Evolutionary conservation across 2,888 invertebrate genomes (phyloP).

Genomic region (Torymus aiolomorphi): DNA sequence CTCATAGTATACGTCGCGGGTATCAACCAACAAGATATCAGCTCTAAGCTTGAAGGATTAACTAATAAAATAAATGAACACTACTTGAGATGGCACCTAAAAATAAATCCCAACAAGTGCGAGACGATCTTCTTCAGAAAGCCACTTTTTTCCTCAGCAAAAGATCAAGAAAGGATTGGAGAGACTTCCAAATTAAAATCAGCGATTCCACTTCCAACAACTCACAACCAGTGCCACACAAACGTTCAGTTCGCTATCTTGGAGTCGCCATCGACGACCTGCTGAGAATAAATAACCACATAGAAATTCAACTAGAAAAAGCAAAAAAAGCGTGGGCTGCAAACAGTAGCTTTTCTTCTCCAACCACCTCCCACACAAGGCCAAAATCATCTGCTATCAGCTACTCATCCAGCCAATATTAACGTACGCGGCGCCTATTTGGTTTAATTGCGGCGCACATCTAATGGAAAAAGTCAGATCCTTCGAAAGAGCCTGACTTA

Average conservation of each 20-base stretch:
- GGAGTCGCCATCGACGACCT: constrained; percentile 50
- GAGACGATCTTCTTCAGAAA: constrained; percentile 55
- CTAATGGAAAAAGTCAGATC: constrained; percentile 12
- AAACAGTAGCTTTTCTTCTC: constrained; percentile 49
- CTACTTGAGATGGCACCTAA: constrained; percentile 41
- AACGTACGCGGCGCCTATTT: constrained; percentile 31
- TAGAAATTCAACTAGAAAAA: constrained; percentile 40
- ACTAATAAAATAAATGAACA: constrained; percentile 41
- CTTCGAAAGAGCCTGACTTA: constrained; percentile 47
- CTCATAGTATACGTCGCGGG: constrained; percentile 34
- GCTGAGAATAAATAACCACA: constrained; percentile 37
- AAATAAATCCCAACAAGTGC: constrained; percentile 46
- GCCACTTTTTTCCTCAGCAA: neutral
- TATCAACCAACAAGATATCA: neutral
- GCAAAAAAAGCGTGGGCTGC: constrained; percentile 22
- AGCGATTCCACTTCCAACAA: neutral
- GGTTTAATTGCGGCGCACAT: constrained; percentile 26
- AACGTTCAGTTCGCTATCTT: constrained; percentile 52
- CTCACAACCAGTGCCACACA: neutral
- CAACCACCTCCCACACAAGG: constrained; percentile 27
- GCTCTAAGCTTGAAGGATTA: constrained; percentile 13
- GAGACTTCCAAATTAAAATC: constrained; percentile 5
- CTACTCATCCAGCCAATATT: constrained; percentile 46
- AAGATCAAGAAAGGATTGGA: neutral
- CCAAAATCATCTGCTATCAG: constrained; percentile 43